Evolutionary conservation across 2,888 invertebrate species (phyloP), one percentile per base, ranked within the genome.

Genomic region (Encarsia formosa): DNA sequence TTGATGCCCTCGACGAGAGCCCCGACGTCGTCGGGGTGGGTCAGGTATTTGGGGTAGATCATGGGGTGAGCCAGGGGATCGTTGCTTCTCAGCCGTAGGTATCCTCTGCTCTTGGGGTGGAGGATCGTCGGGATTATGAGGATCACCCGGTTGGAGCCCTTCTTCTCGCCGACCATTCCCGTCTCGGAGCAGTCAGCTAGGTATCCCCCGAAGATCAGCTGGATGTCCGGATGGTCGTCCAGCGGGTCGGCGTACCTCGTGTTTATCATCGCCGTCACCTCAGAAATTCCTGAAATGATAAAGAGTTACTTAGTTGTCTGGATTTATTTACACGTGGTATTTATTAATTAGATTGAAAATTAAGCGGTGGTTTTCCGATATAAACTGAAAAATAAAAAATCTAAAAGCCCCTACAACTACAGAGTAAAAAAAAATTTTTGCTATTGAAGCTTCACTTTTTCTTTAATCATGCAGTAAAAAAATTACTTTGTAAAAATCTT

Each of bases 51-150:
- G 24, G 91, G 91, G 65, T 86, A 87, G 49, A 97, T 92, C 63
- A 86, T 79, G 0, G 96, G 96, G 60, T 87, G 83, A 2, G 83
- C 85, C 40, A 86, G 76, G 0, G 96, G 95, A 75, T 96, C 85
- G 42, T 79, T 80, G 9, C 86, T 87, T 55, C 79, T 80, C 22
- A 97, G 78, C 59, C 84, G 84, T 4, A 88, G 72, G 26, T 81
- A 81, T 0, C 97, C 97, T 9, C 88, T 80, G 59, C 93, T 93
- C 69, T 88, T 87, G 0, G 96, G 92, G 65, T 92, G 87, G 63
- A 97, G 72, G 0, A 90, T 83, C 0, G 90, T 86, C 0, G 91
- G 91, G 52, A 90, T 86, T 43, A 91, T 84, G 63, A 83, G 82
- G 49, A 91, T 82, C 40, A 79, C 78, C 6, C 91, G 76, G 11